These are phyloP conservation scores for Eretmochelys imbricata DNA, from an alignment of 2,113 vertebrate genomes.

Conservation along the genomic window DNA sequence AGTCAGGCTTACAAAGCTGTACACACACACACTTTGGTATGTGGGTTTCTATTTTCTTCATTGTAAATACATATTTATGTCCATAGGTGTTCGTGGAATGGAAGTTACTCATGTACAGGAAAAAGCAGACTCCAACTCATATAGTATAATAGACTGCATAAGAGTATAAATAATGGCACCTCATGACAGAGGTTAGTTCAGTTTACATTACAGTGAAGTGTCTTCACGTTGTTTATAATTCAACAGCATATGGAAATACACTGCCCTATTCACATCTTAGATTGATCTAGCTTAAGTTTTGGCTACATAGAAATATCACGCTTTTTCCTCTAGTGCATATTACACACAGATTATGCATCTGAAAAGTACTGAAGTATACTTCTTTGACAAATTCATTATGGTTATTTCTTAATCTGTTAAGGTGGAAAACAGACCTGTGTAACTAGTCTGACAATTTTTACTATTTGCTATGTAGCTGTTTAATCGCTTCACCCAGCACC, in stretches of 20 bases:
- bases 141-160: background rate
- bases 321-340: background rate
- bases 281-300: background rate
- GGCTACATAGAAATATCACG: background rate
- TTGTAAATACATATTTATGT: background rate
- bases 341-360: background rate
- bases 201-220: background rate
- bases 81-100: background rate
- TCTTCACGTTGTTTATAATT: background rate
- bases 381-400: background rate
- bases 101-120: background rate
- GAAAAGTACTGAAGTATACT: background rate
- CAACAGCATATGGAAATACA: background rate
- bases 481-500: background rate
- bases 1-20: background rate
- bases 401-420: background rate
- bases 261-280: background rate
- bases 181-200: background rate
- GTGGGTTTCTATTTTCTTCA: background rate
- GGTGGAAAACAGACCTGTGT: background rate
- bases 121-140: background rate
- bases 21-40: background rate
- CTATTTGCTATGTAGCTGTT: background rate
- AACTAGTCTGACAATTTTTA: background rate
- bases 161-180: background rate